phyloP scores from a whole-genome alignment of 2,888 invertebrate species.

The Drosophila rellima region DNA sequence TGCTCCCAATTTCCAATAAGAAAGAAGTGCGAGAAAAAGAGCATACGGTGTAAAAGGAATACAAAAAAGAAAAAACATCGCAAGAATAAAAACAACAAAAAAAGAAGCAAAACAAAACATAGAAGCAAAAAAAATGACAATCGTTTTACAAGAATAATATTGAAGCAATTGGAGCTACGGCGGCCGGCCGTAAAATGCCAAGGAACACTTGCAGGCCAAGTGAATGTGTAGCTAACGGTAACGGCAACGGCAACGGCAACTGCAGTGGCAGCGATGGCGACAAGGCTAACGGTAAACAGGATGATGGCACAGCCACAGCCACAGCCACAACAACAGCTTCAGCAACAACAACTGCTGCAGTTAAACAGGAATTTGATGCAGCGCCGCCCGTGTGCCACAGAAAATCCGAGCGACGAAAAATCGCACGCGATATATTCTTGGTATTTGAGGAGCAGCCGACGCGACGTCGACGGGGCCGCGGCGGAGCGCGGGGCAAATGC shows the following conservation, averaged over 20 bases:
- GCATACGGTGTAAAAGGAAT: slow-evolving; percentile 58
- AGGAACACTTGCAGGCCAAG: slow-evolving; percentile 79
- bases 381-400: slow-evolving; percentile 74
- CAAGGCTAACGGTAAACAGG: slow-evolving; percentile 35
- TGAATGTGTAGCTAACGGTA: slow-evolving; percentile 62
- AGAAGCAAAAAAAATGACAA: slow-evolving; percentile 64
- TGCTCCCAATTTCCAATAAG: slow-evolving; percentile 59
- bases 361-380: slow-evolving; percentile 76
- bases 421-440: slow-evolving; percentile 84
- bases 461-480: slow-evolving; percentile 68
- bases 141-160: slow-evolving; percentile 51
- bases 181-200: slow-evolving; percentile 74
- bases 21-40: slow-evolving; percentile 57
- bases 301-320: slow-evolving; percentile 39
- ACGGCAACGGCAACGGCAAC: slow-evolving; percentile 29
- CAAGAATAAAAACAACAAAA: slow-evolving; percentile 5
- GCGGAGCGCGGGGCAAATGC: slow-evolving; percentile 75
- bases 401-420: slow-evolving; percentile 85
- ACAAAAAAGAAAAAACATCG: slow-evolving; percentile 24
- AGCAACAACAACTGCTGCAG: slow-evolving; percentile 23
- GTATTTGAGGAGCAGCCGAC: slow-evolving; percentile 84
- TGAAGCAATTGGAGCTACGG: slow-evolving; percentile 47
- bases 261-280: slow-evolving; percentile 20
- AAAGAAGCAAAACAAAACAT: slow-evolving; percentile 23
- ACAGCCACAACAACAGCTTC: slow-evolving; percentile 2